A percentile compares a stretch with the other conserved stretches of the same genome.
phyloP scores from a whole-genome alignment of 37 sponge, comb jelly and placozoan species.

The Spongia lamella region DNA sequence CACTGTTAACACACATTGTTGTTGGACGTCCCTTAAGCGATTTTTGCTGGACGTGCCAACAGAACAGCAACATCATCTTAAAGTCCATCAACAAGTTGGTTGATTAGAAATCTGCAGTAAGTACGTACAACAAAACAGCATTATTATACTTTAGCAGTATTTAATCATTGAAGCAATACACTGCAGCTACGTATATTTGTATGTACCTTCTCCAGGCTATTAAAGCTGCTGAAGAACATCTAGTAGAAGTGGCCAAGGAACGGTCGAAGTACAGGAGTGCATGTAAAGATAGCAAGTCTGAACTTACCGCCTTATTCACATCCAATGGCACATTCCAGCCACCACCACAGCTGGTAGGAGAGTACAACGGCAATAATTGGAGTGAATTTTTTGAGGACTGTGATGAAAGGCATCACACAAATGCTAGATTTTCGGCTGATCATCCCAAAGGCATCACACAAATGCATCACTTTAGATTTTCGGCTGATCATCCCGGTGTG shows the following conservation, averaged over 20 bases:
- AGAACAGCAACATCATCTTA: conserved; percentile 44
- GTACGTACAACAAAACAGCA: background rate
- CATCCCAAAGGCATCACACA: too few species aligned
- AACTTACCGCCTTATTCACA: conserved; percentile 7
- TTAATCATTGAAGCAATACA: too few species aligned
- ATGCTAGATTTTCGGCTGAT: too few species aligned
- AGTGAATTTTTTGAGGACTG: too few species aligned
- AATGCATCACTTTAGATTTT: too few species aligned
- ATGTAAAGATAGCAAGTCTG: background rate
- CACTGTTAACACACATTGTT: conserved; percentile 24
- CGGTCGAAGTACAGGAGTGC: conserved; percentile 18
- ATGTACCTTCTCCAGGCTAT: background rate
- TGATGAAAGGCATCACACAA: too few species aligned
- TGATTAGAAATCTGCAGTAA: conserved; percentile 33
- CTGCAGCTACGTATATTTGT: too few species aligned
- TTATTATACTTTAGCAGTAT: background rate
- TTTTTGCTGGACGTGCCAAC: conserved; percentile 64
- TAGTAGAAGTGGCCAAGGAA: conserved; percentile 20
- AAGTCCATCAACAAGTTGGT: conserved; percentile 33
- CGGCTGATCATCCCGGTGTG: too few species aligned
- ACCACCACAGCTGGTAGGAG: too few species aligned
- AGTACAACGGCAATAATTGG: too few species aligned
- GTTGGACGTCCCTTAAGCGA: conserved; percentile 48
- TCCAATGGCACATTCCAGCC: background rate
- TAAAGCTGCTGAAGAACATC: conserved; percentile 21